Evolutionary conservation across 1,140 invertebrate species (phyloP).

Genomic region (Brachionus plicatilis): DNA sequence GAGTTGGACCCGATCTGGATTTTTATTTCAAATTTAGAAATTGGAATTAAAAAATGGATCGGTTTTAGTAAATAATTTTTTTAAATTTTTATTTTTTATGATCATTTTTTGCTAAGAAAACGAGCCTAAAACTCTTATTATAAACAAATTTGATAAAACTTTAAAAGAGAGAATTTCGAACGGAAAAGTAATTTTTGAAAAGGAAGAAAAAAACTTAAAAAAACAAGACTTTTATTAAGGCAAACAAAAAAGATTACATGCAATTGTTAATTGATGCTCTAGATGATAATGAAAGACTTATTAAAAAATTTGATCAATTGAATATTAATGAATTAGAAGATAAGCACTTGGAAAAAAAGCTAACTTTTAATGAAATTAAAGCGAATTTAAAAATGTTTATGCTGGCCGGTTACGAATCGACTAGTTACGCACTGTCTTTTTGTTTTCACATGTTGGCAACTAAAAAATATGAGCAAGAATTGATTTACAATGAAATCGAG

Average conservation of each 20-base stretch:
- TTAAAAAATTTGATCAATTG: not conserved
- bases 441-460: constrained; percentile 56
- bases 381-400: constrained; percentile 48
- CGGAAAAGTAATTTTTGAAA: not conserved
- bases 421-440: constrained; percentile 56
- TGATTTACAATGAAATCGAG: constrained; percentile 54
- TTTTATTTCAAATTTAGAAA: not conserved
- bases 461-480: constrained; percentile 56
- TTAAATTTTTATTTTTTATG: not conserved
- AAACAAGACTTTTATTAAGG: not conserved
- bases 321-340: not conserved
- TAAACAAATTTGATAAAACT: not conserved
- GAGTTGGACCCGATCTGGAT: not conserved
- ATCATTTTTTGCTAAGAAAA: not conserved
- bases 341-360: not conserved
- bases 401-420: constrained; percentile 56
- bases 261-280: not conserved
- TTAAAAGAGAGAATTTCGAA: not conserved
- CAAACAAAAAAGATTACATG: not conserved
- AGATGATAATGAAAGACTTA: not conserved
- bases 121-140: not conserved
- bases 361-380: constrained; percentile 47
- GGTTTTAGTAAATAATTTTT: not conserved
- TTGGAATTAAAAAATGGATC: not conserved
- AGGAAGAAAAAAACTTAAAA: not conserved